Conservation (phyloP, 2,113 vertebrate species). For the Ramphastos sulfuratus region DNA sequence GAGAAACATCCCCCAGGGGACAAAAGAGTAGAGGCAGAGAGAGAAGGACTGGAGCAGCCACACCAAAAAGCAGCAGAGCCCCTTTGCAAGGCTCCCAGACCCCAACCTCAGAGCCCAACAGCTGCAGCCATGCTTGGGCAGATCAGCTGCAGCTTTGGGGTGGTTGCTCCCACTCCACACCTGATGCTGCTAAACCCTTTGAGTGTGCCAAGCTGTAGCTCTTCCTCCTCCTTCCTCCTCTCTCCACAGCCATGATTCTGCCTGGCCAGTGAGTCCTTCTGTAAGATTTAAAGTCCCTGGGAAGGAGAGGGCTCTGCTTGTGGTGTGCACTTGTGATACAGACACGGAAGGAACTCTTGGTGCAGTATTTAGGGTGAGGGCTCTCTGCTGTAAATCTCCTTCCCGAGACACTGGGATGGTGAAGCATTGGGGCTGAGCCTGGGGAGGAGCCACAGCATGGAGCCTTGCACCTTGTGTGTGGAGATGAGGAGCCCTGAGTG, state of each 20-base stretch:
- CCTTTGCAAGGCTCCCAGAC: no score
- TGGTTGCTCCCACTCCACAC: neutral
- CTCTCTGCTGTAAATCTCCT: neutral
- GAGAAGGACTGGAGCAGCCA: no score
- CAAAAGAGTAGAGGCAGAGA: rapidly evolving
- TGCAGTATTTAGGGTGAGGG: neutral
- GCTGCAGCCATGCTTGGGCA: rapidly evolving
- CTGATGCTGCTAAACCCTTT: neutral
- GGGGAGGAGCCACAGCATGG: rapidly evolving
- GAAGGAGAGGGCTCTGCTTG: neutral
- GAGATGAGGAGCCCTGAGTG: rapidly evolving
- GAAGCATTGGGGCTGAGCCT: rapidly evolving
- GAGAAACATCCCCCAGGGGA: neutral
- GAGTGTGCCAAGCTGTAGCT: neutral
- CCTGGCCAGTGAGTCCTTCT: neutral
- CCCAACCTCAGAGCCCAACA: neutral
- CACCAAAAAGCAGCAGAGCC: neutral
- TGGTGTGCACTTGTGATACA: rapidly evolving
- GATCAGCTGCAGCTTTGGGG: neutral
- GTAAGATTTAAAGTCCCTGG: neutral
- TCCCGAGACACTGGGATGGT: rapidly evolving
- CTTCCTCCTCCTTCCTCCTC: neutral
- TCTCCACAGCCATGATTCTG: neutral
- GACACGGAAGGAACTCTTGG: neutral
- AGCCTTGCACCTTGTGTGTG: rapidly evolving